phyloP scores from a whole-genome alignment of 92 coral and sea anemone species.

The Parazoanthus darwini region DNA sequence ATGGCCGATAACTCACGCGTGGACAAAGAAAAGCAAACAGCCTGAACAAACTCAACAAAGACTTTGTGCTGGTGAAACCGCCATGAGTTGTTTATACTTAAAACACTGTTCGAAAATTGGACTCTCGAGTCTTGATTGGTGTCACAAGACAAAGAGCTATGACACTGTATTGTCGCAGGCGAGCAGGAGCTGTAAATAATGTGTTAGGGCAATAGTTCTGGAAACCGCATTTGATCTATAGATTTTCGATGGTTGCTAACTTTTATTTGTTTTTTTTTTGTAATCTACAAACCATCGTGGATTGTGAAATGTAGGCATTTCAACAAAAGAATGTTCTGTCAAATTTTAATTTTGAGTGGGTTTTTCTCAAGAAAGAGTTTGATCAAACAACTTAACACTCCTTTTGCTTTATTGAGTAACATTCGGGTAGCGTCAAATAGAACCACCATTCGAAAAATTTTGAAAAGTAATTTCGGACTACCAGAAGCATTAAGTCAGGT shows the following conservation, averaged over 20 bases:
- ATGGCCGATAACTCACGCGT: not conserved
- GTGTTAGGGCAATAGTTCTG: slow-evolving; percentile 8
- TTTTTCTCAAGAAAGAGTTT: not conserved
- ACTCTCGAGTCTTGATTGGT: not conserved
- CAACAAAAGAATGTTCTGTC: not conserved
- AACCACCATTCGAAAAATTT: not conserved
- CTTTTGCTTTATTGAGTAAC: not conserved
- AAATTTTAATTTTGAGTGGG: not conserved
- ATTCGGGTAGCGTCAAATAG: not conserved
- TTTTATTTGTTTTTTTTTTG: not conserved
- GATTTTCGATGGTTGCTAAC: not conserved
- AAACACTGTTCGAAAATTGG: not conserved
- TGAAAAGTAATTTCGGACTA: not conserved
- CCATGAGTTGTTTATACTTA: not conserved
- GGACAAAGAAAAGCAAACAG: slow-evolving; percentile 28
- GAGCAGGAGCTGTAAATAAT: slow-evolving; percentile 17
- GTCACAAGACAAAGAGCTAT: slow-evolving; percentile 3
- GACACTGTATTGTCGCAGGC: not conserved
- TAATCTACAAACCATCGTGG: not conserved
- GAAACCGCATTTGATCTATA: not conserved
- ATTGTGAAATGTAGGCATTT: not conserved
- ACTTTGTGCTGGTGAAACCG: not conserved
- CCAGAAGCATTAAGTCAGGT: not conserved
- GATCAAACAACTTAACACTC: not conserved
- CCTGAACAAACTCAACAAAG: slow-evolving; percentile 5